Percentiles rank a stretch among this genome's conserved stretches.
Conservation (phyloP, 2,797 vertebrate genomes). For the Trachurus trachurus region DNA sequence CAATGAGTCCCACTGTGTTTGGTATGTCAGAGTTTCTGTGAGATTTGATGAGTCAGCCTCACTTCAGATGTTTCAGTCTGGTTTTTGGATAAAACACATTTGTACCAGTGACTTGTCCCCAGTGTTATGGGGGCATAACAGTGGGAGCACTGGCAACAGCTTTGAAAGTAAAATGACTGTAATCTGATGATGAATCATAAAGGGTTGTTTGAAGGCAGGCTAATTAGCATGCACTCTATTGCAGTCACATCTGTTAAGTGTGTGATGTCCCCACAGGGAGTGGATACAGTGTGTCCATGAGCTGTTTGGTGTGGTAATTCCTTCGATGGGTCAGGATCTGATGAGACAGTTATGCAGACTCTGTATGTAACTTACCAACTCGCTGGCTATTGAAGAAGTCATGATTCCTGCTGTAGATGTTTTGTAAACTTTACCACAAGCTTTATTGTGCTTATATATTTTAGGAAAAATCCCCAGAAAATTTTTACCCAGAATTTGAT, state of each 20-base stretch:
- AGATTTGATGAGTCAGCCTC: constrained; percentile 52
- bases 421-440: not conserved
- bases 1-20: constrained; percentile 82
- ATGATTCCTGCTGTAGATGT: not conserved
- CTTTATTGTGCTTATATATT: not conserved
- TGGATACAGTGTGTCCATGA: constrained; percentile 78
- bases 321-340: constrained; percentile 84
- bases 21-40: constrained; percentile 82
- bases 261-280: constrained; percentile 80
- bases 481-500: not conserved
- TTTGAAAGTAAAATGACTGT: constrained; percentile 36
- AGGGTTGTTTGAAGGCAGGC: constrained; percentile 27
- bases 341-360: not conserved
- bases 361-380: constrained; percentile 18
- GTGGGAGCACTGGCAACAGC: not conserved
- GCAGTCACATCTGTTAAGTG: constrained; percentile 4
- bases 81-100: constrained; percentile 16
- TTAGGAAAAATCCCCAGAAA: too few species aligned
- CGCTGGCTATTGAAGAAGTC: constrained; percentile 12
- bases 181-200: constrained; percentile 39
- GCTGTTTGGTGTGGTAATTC: constrained; percentile 80
- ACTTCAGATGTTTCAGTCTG: constrained; percentile 27
- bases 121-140: not conserved
- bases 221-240: constrained; percentile 10
- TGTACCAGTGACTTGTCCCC: constrained; percentile 8